Evolutionary conservation across 1,140 invertebrate genomes (phyloP), one percentile per base, ranked within the genome.

Genomic region (Aporrectodea caliginosa): DNA sequence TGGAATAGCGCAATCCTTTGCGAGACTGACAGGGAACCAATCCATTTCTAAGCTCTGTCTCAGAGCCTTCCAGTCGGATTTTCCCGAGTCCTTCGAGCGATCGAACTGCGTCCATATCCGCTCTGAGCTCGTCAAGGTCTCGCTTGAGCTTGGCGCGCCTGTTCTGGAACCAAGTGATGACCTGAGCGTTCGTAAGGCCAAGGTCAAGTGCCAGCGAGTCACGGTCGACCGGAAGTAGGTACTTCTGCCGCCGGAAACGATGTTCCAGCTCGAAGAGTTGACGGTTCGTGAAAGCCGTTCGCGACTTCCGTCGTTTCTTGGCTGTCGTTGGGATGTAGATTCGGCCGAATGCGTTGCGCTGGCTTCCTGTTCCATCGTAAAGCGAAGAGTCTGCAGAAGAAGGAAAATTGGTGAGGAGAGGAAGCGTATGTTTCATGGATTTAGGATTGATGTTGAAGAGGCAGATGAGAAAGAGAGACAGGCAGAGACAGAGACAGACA

Each of bases 81-180:
- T 74, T 0, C 27, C 43, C 43, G 75, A 75, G 70, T n/a, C n/a
- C n/a, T n/a, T n/a, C n/a, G n/a, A n/a, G n/a, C n/a, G n/a, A n/a
- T 31, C 68, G 43, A 71, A 94, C 92, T 82, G 93, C 94, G 85
- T 97, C 95, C 0, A 98, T 95, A 89, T 99, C 97, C 88, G 98
- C 98, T 87, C 98, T 98, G 82, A 98, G 89, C 86, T 98, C 97
- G 86, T 99, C 97, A 92, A 98, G 95, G 89, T 99, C 97, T 34
- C 97, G 90, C 87, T 99, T 98, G 80, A 98, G 91, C 89, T 99
- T 99, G 80, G 97, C 97, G 80, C 97, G 90, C 82, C 96, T 90
- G 88, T 99, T 98, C 86, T 98, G 97, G 91, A 98, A 98, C 97
- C 97, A 98, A 43, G 96, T 98, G 89, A 98, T 99, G 81, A 95